Base-by-base conservation (phyloP, 2,797 vertebrate species). In the Lemur catta region DNA sequence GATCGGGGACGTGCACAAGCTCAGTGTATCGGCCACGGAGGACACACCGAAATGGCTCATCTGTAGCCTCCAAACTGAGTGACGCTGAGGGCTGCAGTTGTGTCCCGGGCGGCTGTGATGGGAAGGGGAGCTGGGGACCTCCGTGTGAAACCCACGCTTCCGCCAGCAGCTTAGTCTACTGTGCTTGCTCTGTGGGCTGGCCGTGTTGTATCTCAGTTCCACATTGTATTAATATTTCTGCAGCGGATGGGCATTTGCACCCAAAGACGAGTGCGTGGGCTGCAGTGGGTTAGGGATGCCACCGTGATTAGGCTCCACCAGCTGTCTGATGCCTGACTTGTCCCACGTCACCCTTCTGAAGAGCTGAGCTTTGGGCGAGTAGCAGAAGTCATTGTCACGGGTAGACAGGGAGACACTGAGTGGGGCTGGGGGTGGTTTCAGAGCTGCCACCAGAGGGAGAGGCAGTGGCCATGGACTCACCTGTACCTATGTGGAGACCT, bases 1-100 rank as follows among this genome's bases (percentile, higher is more conserved):
- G 52, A 13, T 0, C 0, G 8, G 15, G 35, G 22, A 0, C 0
- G 1, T 46, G 46, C 48, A 28, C 11, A 24, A 50, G 20, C 50
- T 80, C 52, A 12, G 65, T 13, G 3, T 5, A 4, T 35, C 2
- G 0, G 52, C 24, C 33, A 4, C 1, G n/a, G 46, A 30, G 22
- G 2, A 7, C n/a, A 4, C 6, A 1, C 17, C 30, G 48, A 24
- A 38, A 1, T 12, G 6, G 17, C 67, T 35, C 2, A 8, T 50
- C 57, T 9, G 20, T 0, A 3, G 61, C 74, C 74, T 86, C 15
- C 24, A n/a, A 12, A 33, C 46, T 17, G 9, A 18, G 30, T 14
- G 41, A 46, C 41, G 48, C 18, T 30, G 57, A 2, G 12, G 6
- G 28, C 75, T 4, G 2, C 2, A 1, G 22, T 4, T 9, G 69